Conservation (phyloP, 2,113 vertebrate genomes). For the Rhinogobius similis region DNA sequence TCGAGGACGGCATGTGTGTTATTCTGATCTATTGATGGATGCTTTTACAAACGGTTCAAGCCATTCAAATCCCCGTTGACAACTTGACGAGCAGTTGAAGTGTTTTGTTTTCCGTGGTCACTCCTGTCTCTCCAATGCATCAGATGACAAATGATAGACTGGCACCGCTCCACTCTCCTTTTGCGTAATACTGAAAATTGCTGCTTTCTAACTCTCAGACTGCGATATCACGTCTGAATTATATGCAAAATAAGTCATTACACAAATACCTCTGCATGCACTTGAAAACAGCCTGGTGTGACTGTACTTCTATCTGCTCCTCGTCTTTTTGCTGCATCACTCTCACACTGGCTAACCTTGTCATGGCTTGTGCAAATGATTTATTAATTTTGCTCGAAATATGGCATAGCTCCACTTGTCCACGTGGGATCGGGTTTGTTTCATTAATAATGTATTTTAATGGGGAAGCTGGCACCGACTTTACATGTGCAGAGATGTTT, state of each 20-base stretch:
- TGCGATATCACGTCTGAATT: not conserved
- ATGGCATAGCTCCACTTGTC: slow-evolving; percentile 19
- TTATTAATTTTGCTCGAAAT: slow-evolving; percentile 46
- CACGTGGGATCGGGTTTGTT: slow-evolving; percentile 38
- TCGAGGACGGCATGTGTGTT: not conserved
- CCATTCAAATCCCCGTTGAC: not conserved
- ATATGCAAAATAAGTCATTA: slow-evolving; percentile 9
- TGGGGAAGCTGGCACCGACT: slow-evolving; percentile 6
- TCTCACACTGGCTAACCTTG: slow-evolving; percentile 20
- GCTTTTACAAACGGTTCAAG: not conserved
- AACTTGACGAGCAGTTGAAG: not conserved
- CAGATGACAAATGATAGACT: slow-evolving; percentile 1
- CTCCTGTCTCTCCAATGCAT: not conserved
- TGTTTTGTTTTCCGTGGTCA: not conserved
- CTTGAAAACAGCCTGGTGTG: slow-evolving; percentile 5
- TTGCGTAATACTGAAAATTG: not conserved
- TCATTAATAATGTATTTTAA: slow-evolving; percentile 62
- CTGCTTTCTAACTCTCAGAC: not conserved
- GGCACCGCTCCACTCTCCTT: not conserved
- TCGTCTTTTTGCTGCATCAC: slow-evolving; percentile 11
- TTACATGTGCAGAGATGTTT: slow-evolving; percentile 11
- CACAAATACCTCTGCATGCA: not conserved
- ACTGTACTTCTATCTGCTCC: not conserved
- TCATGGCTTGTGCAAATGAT: slow-evolving; percentile 36
- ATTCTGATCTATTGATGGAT: not conserved